These are phyloP conservation scores for Oegoconia quadripuncta DNA, from an alignment of 2,888 invertebrate species.

Conservation along the genomic window DNA sequence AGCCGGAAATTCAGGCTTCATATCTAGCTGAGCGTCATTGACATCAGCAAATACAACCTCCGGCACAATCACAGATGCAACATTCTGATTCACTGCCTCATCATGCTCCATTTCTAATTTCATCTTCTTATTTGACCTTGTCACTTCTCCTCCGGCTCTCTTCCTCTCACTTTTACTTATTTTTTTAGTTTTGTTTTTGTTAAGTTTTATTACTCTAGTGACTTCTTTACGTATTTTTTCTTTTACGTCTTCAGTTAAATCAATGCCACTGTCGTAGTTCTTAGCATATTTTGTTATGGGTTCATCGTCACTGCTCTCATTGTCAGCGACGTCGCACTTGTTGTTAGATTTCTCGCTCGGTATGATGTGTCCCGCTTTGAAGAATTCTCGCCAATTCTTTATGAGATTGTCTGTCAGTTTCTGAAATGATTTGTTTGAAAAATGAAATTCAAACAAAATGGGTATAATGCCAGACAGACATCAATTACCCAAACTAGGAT, in stretches of 20 bases:
- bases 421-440: constrained; percentile 28
- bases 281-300: constrained; percentile 59
- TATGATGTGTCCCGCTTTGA: constrained; percentile 33
- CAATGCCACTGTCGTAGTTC: constrained; percentile 45
- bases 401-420: constrained; percentile 45
- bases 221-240: constrained; percentile 39
- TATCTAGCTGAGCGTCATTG: too few relatives aligned
- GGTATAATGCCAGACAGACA: too few relatives aligned
- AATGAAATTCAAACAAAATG: not conserved
- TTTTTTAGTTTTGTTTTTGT: constrained; percentile 16
- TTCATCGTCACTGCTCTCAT: constrained; percentile 56
- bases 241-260: constrained; percentile 53
- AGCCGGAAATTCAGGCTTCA: too few relatives aligned
- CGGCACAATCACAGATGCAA: constrained; percentile 16
- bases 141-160: not conserved
- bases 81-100: constrained; percentile 10
- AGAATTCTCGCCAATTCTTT: constrained; percentile 43
- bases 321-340: constrained; percentile 11
- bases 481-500: too few relatives aligned
- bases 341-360: constrained; percentile 7
- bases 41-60: constrained; percentile 62
- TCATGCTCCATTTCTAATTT: constrained; percentile 9
- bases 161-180: constrained; percentile 10
- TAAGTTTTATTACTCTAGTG: constrained; percentile 31
- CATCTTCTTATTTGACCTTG: constrained; percentile 15